These are phyloP conservation scores for Molanna angustata DNA, from an alignment of 2,888 invertebrate genomes.

Conservation along the genomic window DNA sequence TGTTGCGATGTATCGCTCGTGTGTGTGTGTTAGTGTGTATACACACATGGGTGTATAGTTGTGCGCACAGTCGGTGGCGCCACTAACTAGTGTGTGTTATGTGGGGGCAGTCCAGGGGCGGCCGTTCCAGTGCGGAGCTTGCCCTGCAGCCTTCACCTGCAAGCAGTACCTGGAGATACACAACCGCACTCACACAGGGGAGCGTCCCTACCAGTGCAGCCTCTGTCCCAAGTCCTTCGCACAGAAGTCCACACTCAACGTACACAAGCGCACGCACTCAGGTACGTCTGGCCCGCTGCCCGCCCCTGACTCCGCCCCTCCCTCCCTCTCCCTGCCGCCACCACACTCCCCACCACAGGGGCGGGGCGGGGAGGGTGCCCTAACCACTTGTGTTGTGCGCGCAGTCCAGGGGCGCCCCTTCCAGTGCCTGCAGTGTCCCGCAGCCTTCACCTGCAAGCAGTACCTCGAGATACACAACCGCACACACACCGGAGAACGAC, in stretches of 20 bases:
- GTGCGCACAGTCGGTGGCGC: too few relatives aligned
- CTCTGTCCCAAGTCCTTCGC: slow-evolving; percentile 77
- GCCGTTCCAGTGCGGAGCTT: slow-evolving; percentile 61
- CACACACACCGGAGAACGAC: slow-evolving; percentile 56
- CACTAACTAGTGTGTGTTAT: slow-evolving; percentile 46
- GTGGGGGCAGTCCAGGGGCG: slow-evolving; percentile 58
- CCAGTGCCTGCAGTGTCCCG: slow-evolving; percentile 59
- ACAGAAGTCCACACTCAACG: slow-evolving; percentile 79
- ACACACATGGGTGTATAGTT: slow-evolving; percentile 8
- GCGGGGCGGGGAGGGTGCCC: slow-evolving; percentile 35
- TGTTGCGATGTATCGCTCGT: too few relatives aligned
- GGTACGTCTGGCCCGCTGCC: slow-evolving; percentile 43
- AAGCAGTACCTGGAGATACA: slow-evolving; percentile 62
- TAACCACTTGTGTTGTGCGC: slow-evolving; percentile 31
- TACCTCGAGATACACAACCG: slow-evolving; percentile 57
- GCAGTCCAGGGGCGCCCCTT: slow-evolving; percentile 59
- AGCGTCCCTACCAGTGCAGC: slow-evolving; percentile 66
- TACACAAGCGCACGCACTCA: slow-evolving; percentile 77
- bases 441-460: slow-evolving; percentile 59
- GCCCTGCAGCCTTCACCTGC: slow-evolving; percentile 58
- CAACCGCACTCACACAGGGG: slow-evolving; percentile 60
- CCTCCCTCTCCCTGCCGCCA: slow-evolving; percentile 3
- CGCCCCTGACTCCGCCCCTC: slow-evolving; percentile 24
- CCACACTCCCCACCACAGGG: slow-evolving; percentile 24
- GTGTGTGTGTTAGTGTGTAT: slow-evolving; percentile 28